Base-by-base conservation (phyloP, 2,888 invertebrate species). In the Cryptus armator region DNA sequence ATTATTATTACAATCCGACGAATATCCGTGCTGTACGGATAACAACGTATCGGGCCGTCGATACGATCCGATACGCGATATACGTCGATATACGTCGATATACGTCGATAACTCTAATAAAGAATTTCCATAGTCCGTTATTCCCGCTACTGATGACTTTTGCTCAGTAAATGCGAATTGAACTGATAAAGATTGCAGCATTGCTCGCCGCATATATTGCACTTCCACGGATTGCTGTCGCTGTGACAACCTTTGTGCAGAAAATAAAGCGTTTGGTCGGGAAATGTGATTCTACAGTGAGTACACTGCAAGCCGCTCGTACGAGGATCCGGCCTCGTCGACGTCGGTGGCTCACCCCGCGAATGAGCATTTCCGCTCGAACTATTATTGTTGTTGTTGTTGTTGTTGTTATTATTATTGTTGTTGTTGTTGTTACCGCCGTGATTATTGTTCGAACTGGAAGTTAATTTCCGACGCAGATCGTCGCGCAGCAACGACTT, bases 211-310 rank as follows among this genome's bases (percentile, higher is more conserved):
- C 99, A 99, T 90, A 99, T 98, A 95, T 99, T 99, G 94, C 99
- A 99, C 94, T 98, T 98, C 97, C 97, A 99, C 0, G 99, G 99
- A 94, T 99, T 99, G 89, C 98, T 97, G 93, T 98, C 98, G 89
- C 99, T 99, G 95, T 99, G 99, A 94, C 99, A 98, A 89, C 99
- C 99, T 95, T 99, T 99, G 95, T 99, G 99, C 88, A 99, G 95
- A 94, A 99, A 98, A 94, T 99, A 99, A 81, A 99, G 95, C 0
- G 99, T 99, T 92, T 98, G 98, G 94, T 99, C 99, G 51, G 98
- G 98, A 94, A 99, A 99, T 14, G 93, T 93, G 91, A 99, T 98
- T 90, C 98, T 97, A 94, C 99, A 99, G 94, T 97, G 98, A 32
- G 97, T 95, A 94, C 99, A 99, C 90, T 97, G 97, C 72, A 97